These are phyloP conservation scores for Drosophila heteroneura DNA, from an alignment of 2,888 invertebrate genomes.

Conservation along the genomic window DNA sequence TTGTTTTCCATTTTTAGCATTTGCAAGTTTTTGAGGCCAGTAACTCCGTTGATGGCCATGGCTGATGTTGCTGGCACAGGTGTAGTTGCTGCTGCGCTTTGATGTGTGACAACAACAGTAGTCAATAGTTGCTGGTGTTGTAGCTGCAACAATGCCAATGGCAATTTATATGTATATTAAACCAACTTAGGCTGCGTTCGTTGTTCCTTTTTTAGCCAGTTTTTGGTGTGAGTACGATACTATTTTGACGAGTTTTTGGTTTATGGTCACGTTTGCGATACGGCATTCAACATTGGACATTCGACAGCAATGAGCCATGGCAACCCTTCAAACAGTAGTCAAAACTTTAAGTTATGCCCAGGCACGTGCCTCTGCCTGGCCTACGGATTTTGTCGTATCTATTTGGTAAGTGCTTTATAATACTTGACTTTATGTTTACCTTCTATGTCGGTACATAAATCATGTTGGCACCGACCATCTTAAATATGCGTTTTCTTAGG, in stretches of 20 bases:
- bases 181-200: conserved; percentile 31
- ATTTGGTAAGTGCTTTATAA: conserved; percentile 13
- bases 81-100: conserved; percentile 57
- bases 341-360: conserved; percentile 19
- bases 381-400: conserved; percentile 5
- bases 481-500: not conserved
- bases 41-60: conserved; percentile 77
- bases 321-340: conserved; percentile 13
- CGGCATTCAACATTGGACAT: conserved; percentile 29
- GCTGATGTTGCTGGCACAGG: conserved; percentile 49
- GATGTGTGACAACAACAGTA: conserved; percentile 76
- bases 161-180: conserved; percentile 64
- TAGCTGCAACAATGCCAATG: conserved; percentile 62
- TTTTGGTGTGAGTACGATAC: conserved; percentile 17
- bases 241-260: conserved; percentile 57
- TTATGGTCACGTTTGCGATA: conserved; percentile 70
- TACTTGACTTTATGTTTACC: conserved; percentile 11
- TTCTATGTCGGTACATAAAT: not conserved
- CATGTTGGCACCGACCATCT: not conserved
- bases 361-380: conserved; percentile 14
- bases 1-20: conserved; percentile 61
- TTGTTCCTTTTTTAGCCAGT: conserved; percentile 14
- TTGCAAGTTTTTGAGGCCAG: conserved; percentile 79
- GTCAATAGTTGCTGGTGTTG: conserved; percentile 40
- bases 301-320: conserved; percentile 26